Evolutionary conservation across 92 coral and sea anemone genomes (phyloP).

Genomic region (Palythoa caribaeorum): DNA sequence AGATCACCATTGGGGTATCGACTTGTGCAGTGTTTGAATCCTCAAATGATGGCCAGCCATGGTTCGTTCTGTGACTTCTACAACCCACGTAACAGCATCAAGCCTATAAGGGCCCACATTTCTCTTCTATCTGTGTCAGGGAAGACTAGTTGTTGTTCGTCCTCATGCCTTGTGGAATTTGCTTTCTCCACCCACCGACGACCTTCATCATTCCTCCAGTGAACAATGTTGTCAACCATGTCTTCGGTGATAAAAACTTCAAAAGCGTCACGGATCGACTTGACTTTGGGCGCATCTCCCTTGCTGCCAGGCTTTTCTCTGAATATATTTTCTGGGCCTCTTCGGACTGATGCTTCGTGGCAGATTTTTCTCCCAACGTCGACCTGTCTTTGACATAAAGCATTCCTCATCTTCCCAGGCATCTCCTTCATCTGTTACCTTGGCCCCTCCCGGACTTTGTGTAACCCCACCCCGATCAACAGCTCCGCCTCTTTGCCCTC

Average conservation of each 20-base stretch:
- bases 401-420: not conserved
- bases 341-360: not conserved
- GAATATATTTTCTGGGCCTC: conserved; percentile 7
- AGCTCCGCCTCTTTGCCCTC: too few relatives aligned
- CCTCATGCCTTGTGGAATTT: not conserved
- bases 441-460: not conserved
- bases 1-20: conserved; percentile 43
- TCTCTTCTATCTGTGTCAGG: not conserved
- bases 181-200: not conserved
- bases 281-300: not conserved
- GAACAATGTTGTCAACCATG: not conserved
- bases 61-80: not conserved
- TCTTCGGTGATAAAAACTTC: not conserved
- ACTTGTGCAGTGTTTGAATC: conserved; percentile 52
- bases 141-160: not conserved
- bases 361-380: not conserved
- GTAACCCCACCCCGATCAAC: not conserved
- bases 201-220: not conserved
- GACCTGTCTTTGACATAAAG: not conserved
- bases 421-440: not conserved
- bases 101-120: not conserved
- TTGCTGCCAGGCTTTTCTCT: not conserved
- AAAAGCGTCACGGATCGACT: not conserved
- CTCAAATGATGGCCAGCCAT: conserved; percentile 54
- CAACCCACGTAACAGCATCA: not conserved